Evolutionary conservation across 2,888 invertebrate genomes (phyloP).

Genomic region (Pachymerium ferrugineum): DNA sequence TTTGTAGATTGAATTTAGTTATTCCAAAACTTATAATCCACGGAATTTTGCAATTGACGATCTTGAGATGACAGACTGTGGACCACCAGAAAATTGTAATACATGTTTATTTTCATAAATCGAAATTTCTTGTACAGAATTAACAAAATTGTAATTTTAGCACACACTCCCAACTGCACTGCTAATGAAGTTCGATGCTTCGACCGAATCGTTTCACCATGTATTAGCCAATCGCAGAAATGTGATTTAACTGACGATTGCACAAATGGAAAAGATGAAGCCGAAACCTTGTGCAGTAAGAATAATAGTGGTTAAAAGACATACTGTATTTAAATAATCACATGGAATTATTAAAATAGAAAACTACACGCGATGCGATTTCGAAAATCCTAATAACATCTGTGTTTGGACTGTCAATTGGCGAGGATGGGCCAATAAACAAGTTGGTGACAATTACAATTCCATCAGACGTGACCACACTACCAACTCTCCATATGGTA

Average conservation of each 20-base stretch:
- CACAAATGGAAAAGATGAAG: not conserved
- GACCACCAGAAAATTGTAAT: not conserved
- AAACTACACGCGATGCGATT: not conserved
- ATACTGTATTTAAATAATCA: not conserved
- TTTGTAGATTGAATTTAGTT: not conserved
- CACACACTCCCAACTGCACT: not conserved
- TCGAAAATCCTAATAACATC: not conserved
- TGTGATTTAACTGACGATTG: not conserved
- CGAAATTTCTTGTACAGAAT: no score
- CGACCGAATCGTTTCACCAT: not conserved
- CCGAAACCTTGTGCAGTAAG: not conserved
- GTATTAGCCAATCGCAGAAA: not conserved
- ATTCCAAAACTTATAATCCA: no score
- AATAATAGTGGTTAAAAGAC: not conserved
- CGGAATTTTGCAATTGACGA: not conserved
- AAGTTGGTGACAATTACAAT: not conserved
- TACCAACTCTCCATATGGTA: not conserved
- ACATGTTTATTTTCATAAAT: not conserved
- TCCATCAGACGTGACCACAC: not conserved
- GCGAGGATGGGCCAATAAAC: not conserved
- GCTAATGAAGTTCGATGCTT: not conserved
- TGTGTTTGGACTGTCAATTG: not conserved
- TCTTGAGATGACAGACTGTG: not conserved
- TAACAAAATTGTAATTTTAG: no score
- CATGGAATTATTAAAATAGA: not conserved